phyloP scores from a whole-genome alignment of 2,888 invertebrate species.

The Sinopyrophorus schimmeli region DNA sequence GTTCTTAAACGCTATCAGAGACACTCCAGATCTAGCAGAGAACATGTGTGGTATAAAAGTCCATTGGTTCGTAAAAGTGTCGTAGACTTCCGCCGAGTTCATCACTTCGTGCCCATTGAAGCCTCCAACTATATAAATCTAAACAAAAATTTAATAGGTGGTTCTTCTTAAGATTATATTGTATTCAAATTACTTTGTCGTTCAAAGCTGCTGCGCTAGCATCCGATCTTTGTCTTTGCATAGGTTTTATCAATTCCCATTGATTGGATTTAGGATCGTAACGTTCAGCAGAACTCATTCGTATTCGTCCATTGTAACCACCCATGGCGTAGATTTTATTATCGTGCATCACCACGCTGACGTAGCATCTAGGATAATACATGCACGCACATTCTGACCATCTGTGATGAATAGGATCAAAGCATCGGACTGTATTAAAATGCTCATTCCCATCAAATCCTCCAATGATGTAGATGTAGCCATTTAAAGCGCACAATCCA shows the following conservation, averaged over 20 bases:
- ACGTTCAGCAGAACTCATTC: conserved; percentile 77
- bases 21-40: conserved; percentile 75
- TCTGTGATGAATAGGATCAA: conserved; percentile 73
- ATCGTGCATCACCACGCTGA: conserved; percentile 72
- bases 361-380: conserved; percentile 76
- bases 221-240: conserved; percentile 77
- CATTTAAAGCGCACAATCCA: conserved; percentile 70
- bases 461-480: conserved; percentile 74
- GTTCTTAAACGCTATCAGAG: conserved; percentile 68
- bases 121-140: conserved; percentile 79
- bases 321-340: conserved; percentile 81
- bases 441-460: conserved; percentile 81
- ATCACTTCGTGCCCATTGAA: conserved; percentile 80
- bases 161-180: background rate
- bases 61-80: conserved; percentile 73
- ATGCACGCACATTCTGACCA: conserved; percentile 80
- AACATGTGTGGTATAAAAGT: conserved; percentile 70
- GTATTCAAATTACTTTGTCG: conserved; percentile 60
- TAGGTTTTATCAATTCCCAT: conserved; percentile 76
- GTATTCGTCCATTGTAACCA: conserved; percentile 77
- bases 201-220: conserved; percentile 73
- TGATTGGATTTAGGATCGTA: conserved; percentile 76
- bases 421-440: conserved; percentile 78
- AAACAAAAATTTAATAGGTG: conserved; percentile 21
- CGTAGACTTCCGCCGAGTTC: conserved; percentile 74